Percentiles rank a stretch among this genome's conserved stretches.
These are phyloP conservation scores for Calephelis nemesis DNA, from an alignment of 1,140 invertebrate species.

Conservation along the genomic window DNA sequence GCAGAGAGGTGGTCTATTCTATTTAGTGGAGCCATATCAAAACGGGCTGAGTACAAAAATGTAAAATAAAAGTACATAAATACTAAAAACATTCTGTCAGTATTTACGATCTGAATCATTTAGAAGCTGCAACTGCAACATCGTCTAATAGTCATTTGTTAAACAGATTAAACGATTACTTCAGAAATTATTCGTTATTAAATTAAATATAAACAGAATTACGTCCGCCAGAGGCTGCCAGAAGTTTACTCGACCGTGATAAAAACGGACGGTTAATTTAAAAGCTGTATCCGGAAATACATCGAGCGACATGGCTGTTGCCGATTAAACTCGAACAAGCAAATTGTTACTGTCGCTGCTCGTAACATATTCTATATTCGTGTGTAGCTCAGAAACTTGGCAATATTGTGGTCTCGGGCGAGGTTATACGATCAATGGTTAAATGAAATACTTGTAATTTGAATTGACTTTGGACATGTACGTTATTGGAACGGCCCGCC, in stretches of 20 bases:
- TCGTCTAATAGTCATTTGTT: not conserved
- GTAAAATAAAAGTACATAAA: too few species aligned
- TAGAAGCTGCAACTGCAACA: too few species aligned
- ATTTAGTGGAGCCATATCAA: too few species aligned
- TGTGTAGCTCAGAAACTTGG: not conserved
- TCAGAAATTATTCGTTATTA: not conserved
- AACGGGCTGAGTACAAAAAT: too few species aligned
- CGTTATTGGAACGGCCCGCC: constrained; percentile 2
- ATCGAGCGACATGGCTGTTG: constrained; percentile 16
- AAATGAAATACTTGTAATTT: constrained; percentile 26
- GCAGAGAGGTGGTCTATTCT: too few species aligned
- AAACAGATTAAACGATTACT: not conserved
- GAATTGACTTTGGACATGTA: constrained; percentile 23
- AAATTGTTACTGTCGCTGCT: constrained; percentile 21
- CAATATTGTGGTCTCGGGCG: constrained; percentile 10
- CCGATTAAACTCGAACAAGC: constrained; percentile 5
- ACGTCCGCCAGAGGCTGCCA: constrained; percentile 22
- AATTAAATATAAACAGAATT: constrained; percentile 27
- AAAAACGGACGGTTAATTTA: constrained; percentile 33
- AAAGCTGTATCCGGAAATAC: constrained; percentile 25
- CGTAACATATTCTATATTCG: constrained; percentile 17
- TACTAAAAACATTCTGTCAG: too few species aligned
- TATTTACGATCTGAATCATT: too few species aligned
- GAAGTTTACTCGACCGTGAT: constrained; percentile 28
- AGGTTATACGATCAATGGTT: constrained; percentile 22